phyloP scores from a whole-genome alignment of 2,797 vertebrate genomes.

The Pipistrellus kuhlii region DNA sequence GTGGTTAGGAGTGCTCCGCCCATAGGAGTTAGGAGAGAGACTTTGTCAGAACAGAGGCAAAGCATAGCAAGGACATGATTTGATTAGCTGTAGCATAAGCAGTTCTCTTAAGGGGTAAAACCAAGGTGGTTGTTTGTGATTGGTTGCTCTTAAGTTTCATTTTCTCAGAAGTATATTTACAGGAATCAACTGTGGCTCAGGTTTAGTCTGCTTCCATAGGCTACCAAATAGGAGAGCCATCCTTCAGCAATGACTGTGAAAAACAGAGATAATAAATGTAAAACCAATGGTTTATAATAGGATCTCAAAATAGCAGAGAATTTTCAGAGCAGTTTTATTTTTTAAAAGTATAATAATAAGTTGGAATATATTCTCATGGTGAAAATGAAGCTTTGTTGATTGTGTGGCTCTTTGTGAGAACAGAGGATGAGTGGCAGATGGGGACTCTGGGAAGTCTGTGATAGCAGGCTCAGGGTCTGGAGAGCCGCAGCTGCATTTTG shows the following conservation, averaged over 20 bases:
- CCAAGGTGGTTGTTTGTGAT: not conserved
- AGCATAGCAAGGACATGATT: not conserved
- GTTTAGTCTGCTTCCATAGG: not conserved
- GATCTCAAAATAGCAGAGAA: not conserved
- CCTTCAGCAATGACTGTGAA: not conserved
- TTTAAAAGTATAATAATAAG: not conserved
- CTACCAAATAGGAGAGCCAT: not conserved
- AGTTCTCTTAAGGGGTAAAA: not conserved
- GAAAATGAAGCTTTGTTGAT: not conserved
- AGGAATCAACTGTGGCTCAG: not conserved
- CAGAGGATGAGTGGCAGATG: not conserved
- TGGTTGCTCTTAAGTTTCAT: not conserved
- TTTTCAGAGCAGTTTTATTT: no score
- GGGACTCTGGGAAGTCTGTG: not conserved
- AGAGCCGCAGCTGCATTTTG: not conserved
- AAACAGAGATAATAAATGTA: not conserved
- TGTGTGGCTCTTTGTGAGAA: not conserved
- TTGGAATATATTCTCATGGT: not conserved
- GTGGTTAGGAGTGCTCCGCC: not conserved
- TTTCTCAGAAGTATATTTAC: not conserved
- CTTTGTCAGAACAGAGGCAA: not conserved
- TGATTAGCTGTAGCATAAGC: not conserved
- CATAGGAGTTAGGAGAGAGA: not conserved
- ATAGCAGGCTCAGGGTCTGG: not conserved
- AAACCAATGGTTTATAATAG: not conserved